These are phyloP conservation scores for Stegodyphus mimosarum DNA, from an alignment of 1,140 invertebrate species.

Conservation along the genomic window DNA sequence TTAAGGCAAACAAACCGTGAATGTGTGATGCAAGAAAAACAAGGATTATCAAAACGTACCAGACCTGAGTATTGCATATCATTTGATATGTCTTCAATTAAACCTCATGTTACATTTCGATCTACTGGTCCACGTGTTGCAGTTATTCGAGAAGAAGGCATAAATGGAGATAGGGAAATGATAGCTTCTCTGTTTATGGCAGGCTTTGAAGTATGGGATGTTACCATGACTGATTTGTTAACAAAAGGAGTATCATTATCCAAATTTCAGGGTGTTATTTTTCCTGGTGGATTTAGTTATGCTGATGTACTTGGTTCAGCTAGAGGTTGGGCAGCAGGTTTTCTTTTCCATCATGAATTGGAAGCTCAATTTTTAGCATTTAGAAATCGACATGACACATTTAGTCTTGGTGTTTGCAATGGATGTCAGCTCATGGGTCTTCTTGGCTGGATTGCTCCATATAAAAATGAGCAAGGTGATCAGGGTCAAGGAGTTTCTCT, in stretches of 20 bases:
- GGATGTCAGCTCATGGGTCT: constrained; percentile 96
- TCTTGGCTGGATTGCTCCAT: constrained; percentile 71
- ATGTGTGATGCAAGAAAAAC: constrained; percentile 80
- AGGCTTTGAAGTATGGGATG: constrained; percentile 91
- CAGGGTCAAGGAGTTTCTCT: constrained; percentile 76
- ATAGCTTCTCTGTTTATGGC: constrained; percentile 89
- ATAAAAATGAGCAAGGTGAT: constrained; percentile 24
- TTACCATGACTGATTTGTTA: constrained; percentile 90
- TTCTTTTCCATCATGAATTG: constrained; percentile 78
- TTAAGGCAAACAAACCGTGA: constrained; percentile 80
- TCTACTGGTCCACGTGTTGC: constrained; percentile 73
- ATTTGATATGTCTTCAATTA: constrained; percentile 75
- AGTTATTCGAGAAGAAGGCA: constrained; percentile 95
- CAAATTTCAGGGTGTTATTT: constrained; percentile 87
- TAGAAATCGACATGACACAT: constrained; percentile 80
- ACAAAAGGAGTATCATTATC: constrained; percentile 78
- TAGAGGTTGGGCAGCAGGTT: constrained; percentile 96
- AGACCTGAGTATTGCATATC: constrained; percentile 72
- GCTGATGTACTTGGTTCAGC: constrained; percentile 97
- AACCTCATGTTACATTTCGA: background rate
- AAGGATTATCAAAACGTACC: constrained; percentile 62
- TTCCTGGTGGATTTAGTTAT: constrained; percentile 98
- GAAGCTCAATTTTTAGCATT: constrained; percentile 82
- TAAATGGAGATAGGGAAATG: constrained; percentile 98
- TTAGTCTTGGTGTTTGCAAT: constrained; percentile 97